Evolutionary conservation across 2,797 vertebrate species (phyloP).

Genomic region (Gallinago nigripennis): DNA sequence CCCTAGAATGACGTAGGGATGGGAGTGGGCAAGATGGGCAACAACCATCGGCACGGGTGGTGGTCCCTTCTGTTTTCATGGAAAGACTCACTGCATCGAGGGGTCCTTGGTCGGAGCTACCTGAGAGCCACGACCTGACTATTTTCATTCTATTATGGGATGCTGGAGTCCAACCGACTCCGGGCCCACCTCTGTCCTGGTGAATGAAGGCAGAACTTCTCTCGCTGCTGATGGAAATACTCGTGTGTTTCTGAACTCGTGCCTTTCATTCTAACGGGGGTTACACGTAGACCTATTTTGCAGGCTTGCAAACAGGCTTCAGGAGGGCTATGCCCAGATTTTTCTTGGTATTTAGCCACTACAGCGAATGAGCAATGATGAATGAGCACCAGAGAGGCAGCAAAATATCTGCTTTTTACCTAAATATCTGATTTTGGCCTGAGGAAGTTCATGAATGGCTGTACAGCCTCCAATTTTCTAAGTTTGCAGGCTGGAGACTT

Average conservation of each 20-base stretch:
- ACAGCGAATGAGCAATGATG: neutral
- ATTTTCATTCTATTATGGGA: rapidly evolving
- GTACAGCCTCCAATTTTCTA: neutral
- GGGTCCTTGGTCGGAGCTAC: neutral
- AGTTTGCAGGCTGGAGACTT: neutral
- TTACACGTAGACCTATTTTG: neutral
- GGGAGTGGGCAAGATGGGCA: rapidly evolving
- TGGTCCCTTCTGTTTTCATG: neutral
- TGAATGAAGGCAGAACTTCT: neutral
- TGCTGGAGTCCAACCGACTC: neutral
- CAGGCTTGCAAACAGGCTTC: neutral
- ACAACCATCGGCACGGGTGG: neutral
- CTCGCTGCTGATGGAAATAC: neutral
- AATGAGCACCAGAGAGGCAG: neutral
- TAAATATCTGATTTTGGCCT: neutral
- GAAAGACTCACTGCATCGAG: rapidly evolving
- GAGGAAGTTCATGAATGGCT: neutral
- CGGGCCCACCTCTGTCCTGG: neutral
- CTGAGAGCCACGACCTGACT: neutral
- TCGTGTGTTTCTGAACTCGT: neutral
- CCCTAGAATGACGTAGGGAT: neutral
- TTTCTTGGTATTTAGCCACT: neutral
- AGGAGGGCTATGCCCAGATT: neutral
- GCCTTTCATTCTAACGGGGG: neutral
- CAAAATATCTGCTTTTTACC: neutral